Conservation (phyloP, 2,888 invertebrate species). For the Tetragnatha montana region DNA sequence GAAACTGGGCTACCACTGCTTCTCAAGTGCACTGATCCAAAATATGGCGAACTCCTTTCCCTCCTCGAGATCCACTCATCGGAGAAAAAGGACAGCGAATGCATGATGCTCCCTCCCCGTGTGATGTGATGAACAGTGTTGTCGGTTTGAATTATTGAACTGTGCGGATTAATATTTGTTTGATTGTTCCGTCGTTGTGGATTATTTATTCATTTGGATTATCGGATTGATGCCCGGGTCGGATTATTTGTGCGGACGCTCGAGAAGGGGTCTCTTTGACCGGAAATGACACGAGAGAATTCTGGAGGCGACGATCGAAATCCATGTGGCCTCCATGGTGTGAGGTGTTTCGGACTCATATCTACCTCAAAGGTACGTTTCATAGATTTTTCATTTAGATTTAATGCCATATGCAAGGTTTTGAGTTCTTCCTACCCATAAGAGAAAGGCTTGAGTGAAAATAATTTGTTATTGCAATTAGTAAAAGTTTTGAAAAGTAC, state of each 20-base stretch:
- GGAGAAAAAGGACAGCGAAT: conserved; percentile 20
- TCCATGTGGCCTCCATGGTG: conserved; percentile 10
- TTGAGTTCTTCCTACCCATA: no score
- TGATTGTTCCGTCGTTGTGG: not conserved
- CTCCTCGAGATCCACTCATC: conserved; percentile 13
- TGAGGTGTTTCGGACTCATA: not conserved
- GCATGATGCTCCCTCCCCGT: not conserved
- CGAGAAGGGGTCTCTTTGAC: not conserved
- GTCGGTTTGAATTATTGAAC: no score
- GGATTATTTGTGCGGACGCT: conserved; percentile 16
- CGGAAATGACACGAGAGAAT: conserved; percentile 34
- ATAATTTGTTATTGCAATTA: no score
- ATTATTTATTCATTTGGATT: conserved; percentile 9
- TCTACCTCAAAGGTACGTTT: conserved; percentile 21
- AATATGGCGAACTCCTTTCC: conserved; percentile 58
- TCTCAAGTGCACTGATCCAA: conserved; percentile 69
- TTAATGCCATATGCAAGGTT: no score
- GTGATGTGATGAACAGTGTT: no score
- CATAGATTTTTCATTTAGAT: not conserved
- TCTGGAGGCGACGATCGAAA: not conserved
- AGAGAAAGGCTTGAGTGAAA: no score
- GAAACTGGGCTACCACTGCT: conserved; percentile 67
- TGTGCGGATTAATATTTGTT: not conserved
- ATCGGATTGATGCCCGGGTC: not conserved
- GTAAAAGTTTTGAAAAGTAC: conserved; percentile 5